phyloP scores from a whole-genome alignment of 2,888 invertebrate species.

The Mesoligia furuncula region DNA sequence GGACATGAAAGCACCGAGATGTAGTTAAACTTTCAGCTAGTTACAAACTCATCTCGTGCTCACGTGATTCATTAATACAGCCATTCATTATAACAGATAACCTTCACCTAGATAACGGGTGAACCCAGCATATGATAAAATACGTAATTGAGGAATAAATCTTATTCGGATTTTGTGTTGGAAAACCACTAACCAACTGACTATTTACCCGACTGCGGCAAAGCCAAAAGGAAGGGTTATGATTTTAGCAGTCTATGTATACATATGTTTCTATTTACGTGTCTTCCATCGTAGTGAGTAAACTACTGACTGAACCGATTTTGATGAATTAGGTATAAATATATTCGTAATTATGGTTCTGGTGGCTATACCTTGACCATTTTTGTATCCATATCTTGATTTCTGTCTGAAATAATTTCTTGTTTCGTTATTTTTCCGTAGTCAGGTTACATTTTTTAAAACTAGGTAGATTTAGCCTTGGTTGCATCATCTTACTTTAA shows the following conservation, averaged over 20 bases:
- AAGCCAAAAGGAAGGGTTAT: neutral
- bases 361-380: no score
- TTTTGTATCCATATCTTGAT: no score
- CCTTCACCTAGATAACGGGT: slow-evolving; percentile 8
- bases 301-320: neutral
- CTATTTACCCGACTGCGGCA: neutral
- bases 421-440: no score
- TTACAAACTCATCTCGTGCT: slow-evolving; percentile 47
- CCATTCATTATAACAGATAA: slow-evolving; percentile 9
- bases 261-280: neutral
- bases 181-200: slow-evolving; percentile 5
- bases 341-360: no score
- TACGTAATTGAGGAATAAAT: neutral
- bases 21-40: slow-evolving; percentile 43
- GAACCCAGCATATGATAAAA: slow-evolving; percentile 15
- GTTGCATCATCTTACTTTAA: no score
- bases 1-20: slow-evolving; percentile 14
- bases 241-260: neutral
- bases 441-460: no score
- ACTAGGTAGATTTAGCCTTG: no score
- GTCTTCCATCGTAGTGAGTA: neutral
- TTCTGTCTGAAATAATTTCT: no score
- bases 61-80: slow-evolving; percentile 36
- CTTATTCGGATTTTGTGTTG: neutral
- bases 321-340: neutral